Evolutionary conservation across 1,140 invertebrate genomes (phyloP), one percentile per base, ranked within the genome.

Genomic region (Temnothorax curvispinosus): DNA sequence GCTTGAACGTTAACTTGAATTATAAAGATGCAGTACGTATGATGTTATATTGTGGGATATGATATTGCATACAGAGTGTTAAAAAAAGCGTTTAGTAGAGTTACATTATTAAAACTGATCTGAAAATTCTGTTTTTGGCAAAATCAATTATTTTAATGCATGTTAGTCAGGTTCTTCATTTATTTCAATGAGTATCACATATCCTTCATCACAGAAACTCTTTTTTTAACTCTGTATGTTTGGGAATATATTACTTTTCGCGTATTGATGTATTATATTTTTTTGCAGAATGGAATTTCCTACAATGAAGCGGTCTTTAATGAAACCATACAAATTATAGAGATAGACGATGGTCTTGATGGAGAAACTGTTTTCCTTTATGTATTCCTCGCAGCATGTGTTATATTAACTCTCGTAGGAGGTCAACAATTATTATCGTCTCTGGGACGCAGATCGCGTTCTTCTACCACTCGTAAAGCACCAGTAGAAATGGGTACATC

Each of bases 301-400:
- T 99, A 96, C 94, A 96, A 97, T 92, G 99, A 99, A 95, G 98
- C 99, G 86, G 98, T 99, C 0, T 99, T 99, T 96, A 99, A 99
- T 95, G 98, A 99, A 95, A 99, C 99, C n/a, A 96, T 99, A 7
- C 98, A 98, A 94, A 98, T 99, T 88, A 97, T 99, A 50, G 99
- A 99, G 96, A 96, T 99, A 62, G 99, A 99, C 90, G 99, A 99
- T 95, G 99, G 99, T 86, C 96, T 99, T 18, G 99, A 99, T 95
- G 98, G 99, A 58, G 99, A 99, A 97, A 99, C 99, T 41, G 98
- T 99, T 96, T 99, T 99, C 97, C 95, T 99, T 67, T 99, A 99
- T 92, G 96, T 99, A 58, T 98, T 99, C 95, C 96, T 99, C 60
- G 98, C 97, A 62, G 99, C 98, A 18, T 97, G 98, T 85, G 97